Evolutionary conservation across 2,113 vertebrate genomes (phyloP), one percentile per base, ranked within the genome.

Genomic region (Gymnocephalus cernua): DNA sequence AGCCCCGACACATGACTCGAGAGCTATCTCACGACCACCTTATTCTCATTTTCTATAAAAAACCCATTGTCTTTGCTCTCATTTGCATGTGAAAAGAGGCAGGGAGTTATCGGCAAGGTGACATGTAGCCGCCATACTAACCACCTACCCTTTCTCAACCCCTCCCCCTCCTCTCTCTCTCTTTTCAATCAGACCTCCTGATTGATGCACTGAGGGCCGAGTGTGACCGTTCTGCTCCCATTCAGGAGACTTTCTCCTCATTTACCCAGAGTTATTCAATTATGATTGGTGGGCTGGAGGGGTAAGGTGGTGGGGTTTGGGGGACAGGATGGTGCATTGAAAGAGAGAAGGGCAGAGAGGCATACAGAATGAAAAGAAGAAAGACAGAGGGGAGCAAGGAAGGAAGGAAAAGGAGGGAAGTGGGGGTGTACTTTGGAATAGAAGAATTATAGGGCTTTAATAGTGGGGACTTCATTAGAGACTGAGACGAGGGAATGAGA

Each of bases 391-490:
- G 0, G 23, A 63, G 44, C 57, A 61, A 59, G 75, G 19, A 69
- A 29, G 13, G 68, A 32, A 11, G 48, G 19, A 14, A 13, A 38
- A 1, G 9, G 66, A 57, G 59, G 7, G 29, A 38, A 38, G 58
- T 18, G 38, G 66, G 48, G 82, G 10, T 25, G 67, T 50, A 6
- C 45, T 35, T 87, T n/a, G 88, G 80, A 91, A 86, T 27, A 86
- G 86, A 74, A 81, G 86, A 91, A 94, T 93, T 90, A 91, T 85
- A 83, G 90, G 86, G 89, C 86, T 91, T 93, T 94, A 93, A 91
- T 92, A 80, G 76, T 14, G 62, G 85, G 71, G 83, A 92, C 92
- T 93, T 94, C 92, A 93, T 94, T 93, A 94, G 91, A 91, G 89
- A 88, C 80, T 70, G 91, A 90, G 90, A 83, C 73, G 85, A 89